Evolutionary conservation across 2,888 invertebrate species (phyloP), one percentile per base, ranked within the genome.

Genomic region (Stenodera caucasica): DNA sequence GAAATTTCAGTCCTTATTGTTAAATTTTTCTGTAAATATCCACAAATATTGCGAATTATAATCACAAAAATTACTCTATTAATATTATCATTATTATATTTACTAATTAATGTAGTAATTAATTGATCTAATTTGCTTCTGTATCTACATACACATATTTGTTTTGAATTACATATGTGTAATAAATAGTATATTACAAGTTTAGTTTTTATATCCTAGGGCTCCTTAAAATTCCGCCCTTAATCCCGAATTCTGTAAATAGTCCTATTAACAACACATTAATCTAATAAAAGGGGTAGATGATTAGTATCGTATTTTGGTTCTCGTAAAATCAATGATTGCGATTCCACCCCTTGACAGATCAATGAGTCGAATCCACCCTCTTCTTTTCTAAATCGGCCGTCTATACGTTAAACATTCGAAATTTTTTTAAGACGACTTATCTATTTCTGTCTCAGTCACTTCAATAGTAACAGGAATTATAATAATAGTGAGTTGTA

Each of bases 111-210:
- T 57, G 60, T 58, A 58, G 8, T 29, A 29, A 29, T 18, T 37
- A 15, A 37, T 58, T 63, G 49, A 55, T 56, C 63, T 66, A 57
- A 60, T 59, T 61, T 57, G 65, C 67, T 68, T 68, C 65, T 67
- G 63, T 65, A 58, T 67, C 59, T 60, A 59, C 59, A 59, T 56
- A 56, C 60, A 63, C n/a, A n/a, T n/a, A 58, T 63, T 64, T 67
- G 64, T n/a, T n/a, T 65, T 65, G 56, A 65, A 58, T 63, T 67
- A 63, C 18, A 8, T 62, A 60, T 65, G 68, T 68, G 66, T 67
- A 66, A 68, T 61, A 61, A 57, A 61, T 32, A 40, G 2, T 18
- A 9, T 40, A 40, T 40, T 40, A 18, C 15, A 18, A 40, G 15
- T 18, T 33, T 6, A 4, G 1, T 33, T 12, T 3, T 33, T 33